Evolutionary conservation across 2,888 invertebrate genomes (phyloP), one percentile per base, ranked within the genome.

Genomic region (Trissolcus japonicus): DNA sequence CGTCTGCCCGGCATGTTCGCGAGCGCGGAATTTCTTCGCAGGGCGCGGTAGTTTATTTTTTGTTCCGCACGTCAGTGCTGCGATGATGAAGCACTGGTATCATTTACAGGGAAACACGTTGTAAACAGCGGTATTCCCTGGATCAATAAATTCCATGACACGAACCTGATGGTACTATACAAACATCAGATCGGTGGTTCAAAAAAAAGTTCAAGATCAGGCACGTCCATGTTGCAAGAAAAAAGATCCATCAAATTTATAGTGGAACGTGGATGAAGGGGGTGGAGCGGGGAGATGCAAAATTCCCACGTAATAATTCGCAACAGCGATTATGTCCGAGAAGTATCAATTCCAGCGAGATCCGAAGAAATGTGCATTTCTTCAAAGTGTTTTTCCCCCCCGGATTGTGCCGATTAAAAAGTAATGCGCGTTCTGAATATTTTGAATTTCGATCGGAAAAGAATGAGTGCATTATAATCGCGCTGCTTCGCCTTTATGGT

Each of bases 101-200:
- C 41, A 21, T 59, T 43, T 59, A 67, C 56, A 59, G 59, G 57
- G 53, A 67, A 67, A 51, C 53, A 43, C 46, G 59, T 46, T 67
- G 67, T 67, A 59, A 67, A 67, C 59, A 67, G 16, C 21, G 46
- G 35, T 35, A 59, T 67, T 67, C 67, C 59, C 41, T 21, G 67
- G 59, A 67, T 67, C 59, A 59, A 67, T 59, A 67, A 67, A 67
- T 67, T 59, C 59, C 59, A 53, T 4, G 53, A 67, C 67, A 67
- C 41, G 67, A 67, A 46, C 35, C 7, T 25, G 19, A 2, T 9
- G 9, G 35, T 9, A 11, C 35, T 35, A 9, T 11, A 35, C 35
- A 35, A 35, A 35, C 35, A 35, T 25, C 25, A 25, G 25, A 25
- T 25, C 25, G 25, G 25, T 6, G 35, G 35, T 11, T 9, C 0